Conservation (phyloP, 2,888 invertebrate genomes). For the Thera obeliscata region DNA sequence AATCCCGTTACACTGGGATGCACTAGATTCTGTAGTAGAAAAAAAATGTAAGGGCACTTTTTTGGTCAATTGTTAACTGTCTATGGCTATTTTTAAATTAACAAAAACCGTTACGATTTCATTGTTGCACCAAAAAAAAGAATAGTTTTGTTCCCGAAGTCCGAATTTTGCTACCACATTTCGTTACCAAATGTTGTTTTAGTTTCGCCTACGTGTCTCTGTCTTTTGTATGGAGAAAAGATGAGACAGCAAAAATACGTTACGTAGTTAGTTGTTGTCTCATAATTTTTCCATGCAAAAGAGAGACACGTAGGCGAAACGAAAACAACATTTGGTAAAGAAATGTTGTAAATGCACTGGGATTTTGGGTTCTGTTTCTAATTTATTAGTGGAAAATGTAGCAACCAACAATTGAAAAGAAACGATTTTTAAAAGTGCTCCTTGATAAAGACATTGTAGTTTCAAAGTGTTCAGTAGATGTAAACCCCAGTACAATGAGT, state of each 20-base stretch:
- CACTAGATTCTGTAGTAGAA: conserved; percentile 71
- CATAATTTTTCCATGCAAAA: no score
- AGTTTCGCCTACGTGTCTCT: no score
- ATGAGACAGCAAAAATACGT: background rate
- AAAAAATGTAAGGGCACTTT: conserved; percentile 73
- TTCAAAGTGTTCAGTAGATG: conserved; percentile 73
- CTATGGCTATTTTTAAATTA: conserved; percentile 13
- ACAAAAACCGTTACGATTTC: background rate
- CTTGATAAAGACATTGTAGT: conserved; percentile 61
- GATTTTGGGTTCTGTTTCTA: background rate
- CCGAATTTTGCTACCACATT: no score
- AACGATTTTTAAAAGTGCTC: conserved; percentile 76
- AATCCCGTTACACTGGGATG: conserved; percentile 76
- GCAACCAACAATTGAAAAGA: background rate
- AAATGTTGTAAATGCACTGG: no score
- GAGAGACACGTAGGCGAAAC: no score
- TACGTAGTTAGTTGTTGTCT: no score
- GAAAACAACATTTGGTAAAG: no score
- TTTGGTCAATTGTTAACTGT: conserved; percentile 48
- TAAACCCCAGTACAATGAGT: conserved; percentile 68
- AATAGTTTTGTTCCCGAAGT: no score
- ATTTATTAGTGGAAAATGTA: background rate
- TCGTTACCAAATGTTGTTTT: no score
- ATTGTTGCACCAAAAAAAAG: no score
- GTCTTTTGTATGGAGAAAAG: no score